Percentiles rank a stretch among this genome's conserved stretches.
These are phyloP conservation scores for Apantesis nais DNA, from an alignment of 2,888 invertebrate species.

Conservation along the genomic window DNA sequence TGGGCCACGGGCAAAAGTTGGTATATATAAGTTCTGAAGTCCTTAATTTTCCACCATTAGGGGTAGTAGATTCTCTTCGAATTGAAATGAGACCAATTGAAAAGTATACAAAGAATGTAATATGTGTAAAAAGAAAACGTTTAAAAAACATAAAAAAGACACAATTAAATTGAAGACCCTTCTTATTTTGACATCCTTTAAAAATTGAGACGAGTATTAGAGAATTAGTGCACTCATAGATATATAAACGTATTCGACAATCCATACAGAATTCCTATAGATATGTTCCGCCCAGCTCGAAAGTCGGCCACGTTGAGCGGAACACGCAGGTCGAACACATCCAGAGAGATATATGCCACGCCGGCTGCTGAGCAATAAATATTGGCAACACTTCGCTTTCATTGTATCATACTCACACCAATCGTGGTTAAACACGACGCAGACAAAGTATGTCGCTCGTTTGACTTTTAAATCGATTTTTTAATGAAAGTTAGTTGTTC, in stretches of 20 bases:
- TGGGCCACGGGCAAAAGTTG: no score
- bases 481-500: no score
- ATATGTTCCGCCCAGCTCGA: conserved; percentile 65
- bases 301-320: conserved; percentile 70
- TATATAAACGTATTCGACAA: conserved; percentile 53
- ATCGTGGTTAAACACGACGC: conserved; percentile 16
- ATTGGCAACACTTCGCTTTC: conserved; percentile 37
- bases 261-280: conserved; percentile 63
- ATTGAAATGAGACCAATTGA: no score
- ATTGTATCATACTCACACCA: conserved; percentile 13
- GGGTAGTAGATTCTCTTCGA: no score
- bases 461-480: neutral
- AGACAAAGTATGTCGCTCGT: neutral
- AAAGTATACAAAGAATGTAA: no score
- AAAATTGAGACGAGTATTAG: neutral
- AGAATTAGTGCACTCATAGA: conserved; percentile 9
- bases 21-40: no score
- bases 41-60: no score
- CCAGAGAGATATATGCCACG: conserved; percentile 33
- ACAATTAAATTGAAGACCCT: no score
- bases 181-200: no score
- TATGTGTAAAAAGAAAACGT: no score
- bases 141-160: no score
- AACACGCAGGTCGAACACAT: conserved; percentile 56
- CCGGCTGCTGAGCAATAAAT: conserved; percentile 38